Evolutionary conservation across 1,140 invertebrate genomes (phyloP), one percentile per base, ranked within the genome.

Genomic region (Macrostomum lignano): DNA sequence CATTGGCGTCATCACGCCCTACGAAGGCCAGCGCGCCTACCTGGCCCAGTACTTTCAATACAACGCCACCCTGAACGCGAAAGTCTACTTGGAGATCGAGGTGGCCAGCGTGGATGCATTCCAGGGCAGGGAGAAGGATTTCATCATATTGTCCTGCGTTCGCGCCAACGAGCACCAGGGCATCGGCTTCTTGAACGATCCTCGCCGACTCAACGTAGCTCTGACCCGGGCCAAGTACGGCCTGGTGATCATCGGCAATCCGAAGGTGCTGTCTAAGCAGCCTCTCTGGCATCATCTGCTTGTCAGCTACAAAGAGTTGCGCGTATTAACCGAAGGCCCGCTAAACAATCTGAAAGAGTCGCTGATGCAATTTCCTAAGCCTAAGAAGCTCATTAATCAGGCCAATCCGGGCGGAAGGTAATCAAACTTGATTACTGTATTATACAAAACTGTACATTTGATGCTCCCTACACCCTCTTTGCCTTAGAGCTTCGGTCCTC

Each of bases 91-190:
- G 55, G 86, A 94, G 51, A 91, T 96, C 29, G 91, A 98, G 58
- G 84, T 98, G 0, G 88, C 88, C 0, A 94, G 84, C 59, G 91
- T 98, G 7, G 91, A 98, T 56, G 88, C 91, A 2, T 98, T 98
- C 51, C 63, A 69, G 48, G 69, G 91, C 0, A 62, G 91, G 31
- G 91, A 99, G 47, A 99, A 98, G 49, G 91, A 98, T 48, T 77
- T 94, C 26, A 68, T 67, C 35, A 93, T 98, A 66, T 78, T 93
- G 1, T 69, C 68, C 0, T 96, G 46, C 65, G 91, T 65, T 61
- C 70, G 51, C 66, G 93, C 65, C 60, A 98, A 68, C 68, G 91
- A 67, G 67, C 81, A 67, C 67, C 81, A 63, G 72, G 93, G 61
- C 62, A 94, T 62, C 49, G 73, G 73, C 9, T 98, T 98, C 48